Percentiles rank a stretch among this genome's conserved stretches.
Conservation (phyloP, 2,797 vertebrate species). For the Spinus olivaceus region DNA sequence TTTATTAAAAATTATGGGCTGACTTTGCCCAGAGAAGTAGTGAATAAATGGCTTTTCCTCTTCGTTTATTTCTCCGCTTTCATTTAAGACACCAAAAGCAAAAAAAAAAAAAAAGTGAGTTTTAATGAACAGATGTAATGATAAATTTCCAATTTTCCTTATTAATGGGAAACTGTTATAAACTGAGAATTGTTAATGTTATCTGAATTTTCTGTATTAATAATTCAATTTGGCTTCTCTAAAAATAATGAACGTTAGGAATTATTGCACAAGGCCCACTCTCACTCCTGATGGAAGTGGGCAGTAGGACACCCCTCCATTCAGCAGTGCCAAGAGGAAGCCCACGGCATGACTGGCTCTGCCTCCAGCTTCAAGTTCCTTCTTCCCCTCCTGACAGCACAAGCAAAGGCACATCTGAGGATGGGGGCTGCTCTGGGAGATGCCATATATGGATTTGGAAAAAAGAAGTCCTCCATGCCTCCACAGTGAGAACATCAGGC, state of each 20-base stretch:
- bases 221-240: conserved; percentile 60
- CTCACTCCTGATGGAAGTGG: neutral
- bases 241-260: conserved; percentile 47
- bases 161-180: conserved; percentile 62
- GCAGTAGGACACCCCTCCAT: neutral
- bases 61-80: conserved; percentile 36
- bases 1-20: conserved; percentile 47
- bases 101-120: neutral
- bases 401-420: neutral
- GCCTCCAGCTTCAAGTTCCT: neutral
- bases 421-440: fast-evolving
- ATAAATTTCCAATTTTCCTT: conserved; percentile 72
- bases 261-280: neutral
- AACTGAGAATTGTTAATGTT: conserved; percentile 51
- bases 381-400: fast-evolving
- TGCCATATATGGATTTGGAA: neutral
- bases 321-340: neutral
- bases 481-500: neutral
- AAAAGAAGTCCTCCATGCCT: neutral
- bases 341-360: fast-evolving
- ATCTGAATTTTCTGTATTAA: conserved; percentile 60
- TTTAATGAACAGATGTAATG: conserved; percentile 65
- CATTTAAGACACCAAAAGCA: conserved; percentile 34
- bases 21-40: neutral
- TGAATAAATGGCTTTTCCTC: conserved; percentile 8